Evolutionary conservation across 2,888 invertebrate species (phyloP), one percentile per base, ranked within the genome.

Genomic region (Amblyteles armatorius): DNA sequence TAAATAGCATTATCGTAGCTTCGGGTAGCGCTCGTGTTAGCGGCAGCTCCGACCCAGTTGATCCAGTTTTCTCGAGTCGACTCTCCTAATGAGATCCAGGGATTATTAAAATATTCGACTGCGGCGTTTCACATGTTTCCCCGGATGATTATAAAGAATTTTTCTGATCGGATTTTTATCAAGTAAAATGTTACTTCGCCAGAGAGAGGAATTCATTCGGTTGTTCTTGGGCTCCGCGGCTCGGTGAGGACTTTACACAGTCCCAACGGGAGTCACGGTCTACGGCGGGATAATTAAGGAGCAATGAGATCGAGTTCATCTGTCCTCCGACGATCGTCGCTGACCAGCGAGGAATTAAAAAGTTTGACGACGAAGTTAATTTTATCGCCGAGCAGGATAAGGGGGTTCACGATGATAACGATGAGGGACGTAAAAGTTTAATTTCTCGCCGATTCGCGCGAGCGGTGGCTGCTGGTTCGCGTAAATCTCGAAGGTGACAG

Each of bases 401-500:
- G 48, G 4, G 52, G 1, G 52, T 36, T 19, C 29, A 9, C 26
- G 65, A 55, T n/a, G 44, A 16, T 16, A 60, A 60, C 26, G 73
- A 71, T 77, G 74, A 77, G 72, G 67, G 72, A 72, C 67, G 72
- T 80, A 68, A 84, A 79, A 73, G 50, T 85, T 79, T 74, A 72
- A 85, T 77, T 36, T 72, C 72, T 79, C 82, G 50, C 33, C 60
- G 65, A 73, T 79, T 74, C 44, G 19, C 73, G 65, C 16, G 44
- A 36, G 50, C 16, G 13, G 13, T 67, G 48, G 65, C 22, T 60
- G 65, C 50, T 7, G 50, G 80, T 82, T 79, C 60, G 22, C 85
- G 79, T 85, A 85, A 82, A 85, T 85, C 82, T 68, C 52, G 33
- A 5, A 16, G 33, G n/a, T 52, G 85, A 82, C 85, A 82, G 77